Conservation (phyloP, 2,888 invertebrate species). For the Drosophila helvetica region DNA sequence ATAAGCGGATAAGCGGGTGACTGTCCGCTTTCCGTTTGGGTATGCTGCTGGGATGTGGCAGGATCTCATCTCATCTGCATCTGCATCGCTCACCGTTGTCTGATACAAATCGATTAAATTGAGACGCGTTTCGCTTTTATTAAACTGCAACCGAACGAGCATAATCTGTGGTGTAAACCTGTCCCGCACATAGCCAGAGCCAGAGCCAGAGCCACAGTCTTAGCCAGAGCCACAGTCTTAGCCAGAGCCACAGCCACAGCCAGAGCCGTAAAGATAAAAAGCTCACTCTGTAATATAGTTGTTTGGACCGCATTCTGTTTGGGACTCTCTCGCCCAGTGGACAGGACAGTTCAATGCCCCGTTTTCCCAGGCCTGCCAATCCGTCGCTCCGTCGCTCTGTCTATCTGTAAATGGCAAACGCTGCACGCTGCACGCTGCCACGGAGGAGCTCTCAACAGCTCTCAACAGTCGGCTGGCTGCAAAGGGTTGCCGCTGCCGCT, state of each 20-base stretch:
- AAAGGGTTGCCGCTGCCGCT: conserved; percentile 59
- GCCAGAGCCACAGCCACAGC: too few species aligned
- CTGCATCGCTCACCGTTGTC: not conserved
- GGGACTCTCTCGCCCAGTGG: conserved; percentile 32
- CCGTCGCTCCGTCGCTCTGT: conserved; percentile 8
- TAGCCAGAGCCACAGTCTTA: too few species aligned
- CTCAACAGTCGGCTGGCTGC: not conserved
- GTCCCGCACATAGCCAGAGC: conserved; percentile 13
- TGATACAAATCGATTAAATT: conserved; percentile 26
- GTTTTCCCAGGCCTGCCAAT: conserved; percentile 41
- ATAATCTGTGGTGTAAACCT: conserved; percentile 27
- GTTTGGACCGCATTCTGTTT: conserved; percentile 37
- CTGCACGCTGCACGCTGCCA: conserved; percentile 57
- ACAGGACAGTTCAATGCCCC: conserved; percentile 49
- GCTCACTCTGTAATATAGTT: conserved; percentile 26
- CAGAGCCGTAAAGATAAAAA: not conserved
- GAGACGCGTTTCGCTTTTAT: conserved; percentile 30
- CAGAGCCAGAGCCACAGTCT: too few species aligned
- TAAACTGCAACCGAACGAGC: conserved; percentile 10
- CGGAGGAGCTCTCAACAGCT: conserved; percentile 25
- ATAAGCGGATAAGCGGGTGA: too few species aligned
- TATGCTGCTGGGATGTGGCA: too few species aligned
- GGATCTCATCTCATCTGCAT: too few species aligned
- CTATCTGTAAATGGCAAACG: conserved; percentile 54
- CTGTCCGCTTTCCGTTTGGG: too few species aligned